Evolutionary conservation across 1,140 invertebrate species (phyloP), one percentile per base, ranked within the genome.

Genomic region (Panagrolaimus sp.): DNA sequence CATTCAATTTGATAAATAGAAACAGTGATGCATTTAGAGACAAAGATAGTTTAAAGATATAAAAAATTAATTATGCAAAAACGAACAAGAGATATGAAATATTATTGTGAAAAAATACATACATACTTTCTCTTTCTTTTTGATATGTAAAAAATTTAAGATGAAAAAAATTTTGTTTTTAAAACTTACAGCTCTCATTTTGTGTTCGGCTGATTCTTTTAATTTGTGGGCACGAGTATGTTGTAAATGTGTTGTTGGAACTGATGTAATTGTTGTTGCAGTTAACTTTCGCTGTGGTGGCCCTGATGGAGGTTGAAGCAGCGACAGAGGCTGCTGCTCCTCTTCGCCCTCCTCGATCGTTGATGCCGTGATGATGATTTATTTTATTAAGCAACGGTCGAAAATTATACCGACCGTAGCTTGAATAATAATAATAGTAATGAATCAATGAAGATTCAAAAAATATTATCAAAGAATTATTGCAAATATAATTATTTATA

Each of bases 171-270:
- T n/a, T n/a, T n/a, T 4, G 31, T 7, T 38, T 38, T 38, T 2
- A 57, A 57, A 57, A 57, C 51, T 57, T 27, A 57, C 51, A 13
- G 51, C 51, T 27, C 51, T 57, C 51, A 57, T 57, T 20, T 20
- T 57, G 51, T 57, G 51, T 57, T 57, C 51, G 0, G 51, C 51
- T 25, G 51, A 57, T 57, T 57, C 51, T 57, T 57, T 57, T 8
- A 57, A 57, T 57, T 57, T 57, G 20, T 57, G 51, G 11, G 51
- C 51, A 20, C 51, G 51, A 25, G 51, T 25, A n/a, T 57, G 51
- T 25, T 57, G 51, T 57, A 27, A 20, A 27, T 57, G 20, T n/a
- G 51, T n/a, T 25, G 51, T 27, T 13, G 51, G 51, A 27, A 57
- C 51, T 20, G 51, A 57, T 20, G 27, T 57, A 25, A 57, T 57